Evolutionary conservation across 1,140 invertebrate genomes (phyloP).

Genomic region (Anagrus nilaparvatae): DNA sequence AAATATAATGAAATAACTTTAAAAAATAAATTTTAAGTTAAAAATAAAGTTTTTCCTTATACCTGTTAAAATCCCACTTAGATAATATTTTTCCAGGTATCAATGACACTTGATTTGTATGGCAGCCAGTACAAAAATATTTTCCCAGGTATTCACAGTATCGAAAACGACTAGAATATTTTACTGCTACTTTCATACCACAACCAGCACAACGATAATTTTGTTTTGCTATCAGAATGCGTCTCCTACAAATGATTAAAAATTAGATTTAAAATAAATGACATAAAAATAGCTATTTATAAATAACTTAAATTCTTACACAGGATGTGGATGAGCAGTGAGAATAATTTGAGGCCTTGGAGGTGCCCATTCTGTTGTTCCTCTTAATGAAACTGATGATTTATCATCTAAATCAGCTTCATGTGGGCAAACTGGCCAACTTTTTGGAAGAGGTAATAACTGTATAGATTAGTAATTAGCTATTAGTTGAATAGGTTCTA

Average conservation of each 20-base stretch:
- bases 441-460: constrained; percentile 66
- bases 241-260: constrained; percentile 44
- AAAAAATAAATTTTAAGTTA: not conserved
- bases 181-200: constrained; percentile 65
- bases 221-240: constrained; percentile 60
- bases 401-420: constrained; percentile 38
- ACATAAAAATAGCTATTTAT: constrained; percentile 4
- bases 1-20: not conserved
- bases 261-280: constrained; percentile 18
- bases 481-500: not conserved
- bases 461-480: constrained; percentile 21
- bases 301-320: constrained; percentile 43
- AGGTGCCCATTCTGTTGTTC: constrained; percentile 75
- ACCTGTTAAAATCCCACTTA: constrained; percentile 52
- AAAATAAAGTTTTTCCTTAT: constrained; percentile 11
- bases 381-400: constrained; percentile 50
- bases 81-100: constrained; percentile 64
- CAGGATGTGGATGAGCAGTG: constrained; percentile 57
- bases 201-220: constrained; percentile 78
- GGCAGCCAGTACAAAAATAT: constrained; percentile 84
- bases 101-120: constrained; percentile 61
- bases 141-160: constrained; percentile 81
- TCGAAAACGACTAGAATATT: constrained; percentile 60
- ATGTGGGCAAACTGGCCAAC: constrained; percentile 55
- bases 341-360: constrained; percentile 78